A percentile compares a stretch with the other conserved stretches of the same genome.
phyloP scores from a whole-genome alignment of 2,797 vertebrate species.

The Ceryle rudis region DNA sequence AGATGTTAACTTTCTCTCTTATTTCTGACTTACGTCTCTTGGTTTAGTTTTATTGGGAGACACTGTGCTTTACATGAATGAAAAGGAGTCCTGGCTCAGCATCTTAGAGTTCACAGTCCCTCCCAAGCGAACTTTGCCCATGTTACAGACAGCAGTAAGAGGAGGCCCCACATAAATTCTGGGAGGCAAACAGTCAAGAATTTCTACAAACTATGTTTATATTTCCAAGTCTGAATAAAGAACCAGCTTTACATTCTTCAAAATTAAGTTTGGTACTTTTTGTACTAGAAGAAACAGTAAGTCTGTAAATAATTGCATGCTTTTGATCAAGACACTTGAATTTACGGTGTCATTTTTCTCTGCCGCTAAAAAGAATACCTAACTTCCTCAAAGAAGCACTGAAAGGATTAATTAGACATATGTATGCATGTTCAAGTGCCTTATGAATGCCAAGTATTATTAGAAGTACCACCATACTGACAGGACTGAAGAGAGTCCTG shows the following conservation, averaged over 20 bases:
- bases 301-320: slow-evolving; percentile 29
- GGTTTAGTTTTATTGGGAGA: not conserved
- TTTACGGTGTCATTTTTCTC: not conserved
- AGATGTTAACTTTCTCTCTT: not conserved
- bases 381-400: not conserved
- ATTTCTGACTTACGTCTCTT: not conserved
- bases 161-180: not conserved
- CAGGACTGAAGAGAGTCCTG: not conserved
- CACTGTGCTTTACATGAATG: not conserved
- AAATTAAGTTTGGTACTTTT: not conserved
- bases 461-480: not conserved
- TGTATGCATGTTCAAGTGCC: not conserved
- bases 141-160: not conserved
- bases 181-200: not conserved
- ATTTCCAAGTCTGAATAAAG: not conserved
- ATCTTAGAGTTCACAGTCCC: not conserved
- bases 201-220: not conserved
- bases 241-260: not conserved
- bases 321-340: slow-evolving; percentile 37
- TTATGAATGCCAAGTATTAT: slow-evolving; percentile 2
- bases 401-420: slow-evolving; percentile 37
- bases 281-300: not conserved
- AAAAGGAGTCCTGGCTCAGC: not conserved
- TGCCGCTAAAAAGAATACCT: not conserved
- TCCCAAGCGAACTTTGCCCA: not conserved